A percentile compares a stretch with the other conserved stretches of the same genome.
phyloP scores from a whole-genome alignment of 2,113 vertebrate species.

The Cisticola juncidis region DNA sequence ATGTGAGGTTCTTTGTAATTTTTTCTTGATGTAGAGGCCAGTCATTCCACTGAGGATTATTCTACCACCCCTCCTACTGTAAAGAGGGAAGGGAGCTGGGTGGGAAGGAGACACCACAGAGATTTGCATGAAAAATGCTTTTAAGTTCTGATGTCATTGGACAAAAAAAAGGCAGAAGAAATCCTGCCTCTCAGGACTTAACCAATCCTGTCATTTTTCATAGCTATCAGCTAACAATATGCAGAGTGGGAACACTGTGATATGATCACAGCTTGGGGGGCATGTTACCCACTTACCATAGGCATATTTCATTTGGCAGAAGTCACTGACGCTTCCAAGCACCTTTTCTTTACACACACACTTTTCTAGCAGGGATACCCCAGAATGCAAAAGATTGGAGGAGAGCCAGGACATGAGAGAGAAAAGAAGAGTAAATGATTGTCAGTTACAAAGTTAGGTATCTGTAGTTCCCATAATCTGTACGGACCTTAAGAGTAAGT shows the following conservation, averaged over 20 bases:
- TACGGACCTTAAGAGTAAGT: not conserved
- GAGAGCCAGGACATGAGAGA: not conserved
- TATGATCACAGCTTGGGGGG: not conserved
- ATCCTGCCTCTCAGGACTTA: not conserved
- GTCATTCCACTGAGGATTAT: not conserved
- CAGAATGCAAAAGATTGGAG: not conserved
- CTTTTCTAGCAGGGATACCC: conserved; percentile 75
- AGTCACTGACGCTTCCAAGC: conserved; percentile 77
- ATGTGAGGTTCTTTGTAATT: not conserved
- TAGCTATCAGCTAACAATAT: not conserved
- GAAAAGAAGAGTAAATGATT: not conserved
- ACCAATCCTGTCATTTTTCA: not conserved
- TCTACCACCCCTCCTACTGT: not conserved
- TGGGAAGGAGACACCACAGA: not conserved
- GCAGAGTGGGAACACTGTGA: not conserved
- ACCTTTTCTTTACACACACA: conserved; percentile 87
- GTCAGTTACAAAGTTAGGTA: not conserved
- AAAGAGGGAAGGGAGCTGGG: not conserved
- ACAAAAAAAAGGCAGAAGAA: not conserved
- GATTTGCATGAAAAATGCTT: not conserved
- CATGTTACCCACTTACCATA: conserved; percentile 77
- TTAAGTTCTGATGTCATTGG: not conserved
- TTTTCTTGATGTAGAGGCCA: not conserved
- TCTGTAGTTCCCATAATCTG: not conserved
- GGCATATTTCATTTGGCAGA: conserved; percentile 85